A percentile compares a stretch with the other conserved stretches of the same genome.
phyloP scores from a whole-genome alignment of 2,888 invertebrate genomes.

The Spisula solida region DNA sequence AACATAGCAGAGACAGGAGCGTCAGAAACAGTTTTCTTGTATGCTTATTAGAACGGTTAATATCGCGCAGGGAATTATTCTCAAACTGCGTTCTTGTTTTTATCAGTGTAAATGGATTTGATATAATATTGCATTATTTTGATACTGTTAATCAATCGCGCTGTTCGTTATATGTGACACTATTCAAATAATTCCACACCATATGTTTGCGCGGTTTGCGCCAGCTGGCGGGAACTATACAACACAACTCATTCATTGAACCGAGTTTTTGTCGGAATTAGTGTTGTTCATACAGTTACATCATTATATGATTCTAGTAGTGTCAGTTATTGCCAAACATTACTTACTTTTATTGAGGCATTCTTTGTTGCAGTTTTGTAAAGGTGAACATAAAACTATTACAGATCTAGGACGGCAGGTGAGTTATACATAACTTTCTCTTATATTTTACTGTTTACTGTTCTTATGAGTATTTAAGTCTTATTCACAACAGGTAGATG shows the following conservation, averaged over 20 bases:
- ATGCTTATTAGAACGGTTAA: not conserved
- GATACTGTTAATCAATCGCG: not conserved
- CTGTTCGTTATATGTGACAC: not conserved
- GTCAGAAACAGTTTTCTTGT: not conserved
- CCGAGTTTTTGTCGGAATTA: not conserved
- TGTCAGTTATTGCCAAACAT: not conserved
- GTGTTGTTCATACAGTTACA: not conserved
- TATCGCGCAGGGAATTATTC: not conserved
- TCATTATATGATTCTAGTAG: not conserved
- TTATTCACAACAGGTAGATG: not conserved
- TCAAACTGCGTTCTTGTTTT: not conserved
- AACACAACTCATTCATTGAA: not conserved
- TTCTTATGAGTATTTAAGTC: not conserved
- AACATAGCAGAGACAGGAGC: not conserved
- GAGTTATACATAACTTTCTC: not conserved
- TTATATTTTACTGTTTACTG: not conserved
- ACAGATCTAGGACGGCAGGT: not conserved
- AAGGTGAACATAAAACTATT: not conserved
- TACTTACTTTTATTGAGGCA: not conserved
- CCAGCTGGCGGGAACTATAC: not conserved
- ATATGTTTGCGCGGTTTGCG: conserved; percentile 13
- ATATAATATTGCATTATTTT: not conserved
- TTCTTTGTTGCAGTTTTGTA: not conserved
- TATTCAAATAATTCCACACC: not conserved
- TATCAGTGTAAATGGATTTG: conserved; percentile 18